Conservation (phyloP, 2,888 invertebrate species). For the Neocrepidodera transversa region DNA sequence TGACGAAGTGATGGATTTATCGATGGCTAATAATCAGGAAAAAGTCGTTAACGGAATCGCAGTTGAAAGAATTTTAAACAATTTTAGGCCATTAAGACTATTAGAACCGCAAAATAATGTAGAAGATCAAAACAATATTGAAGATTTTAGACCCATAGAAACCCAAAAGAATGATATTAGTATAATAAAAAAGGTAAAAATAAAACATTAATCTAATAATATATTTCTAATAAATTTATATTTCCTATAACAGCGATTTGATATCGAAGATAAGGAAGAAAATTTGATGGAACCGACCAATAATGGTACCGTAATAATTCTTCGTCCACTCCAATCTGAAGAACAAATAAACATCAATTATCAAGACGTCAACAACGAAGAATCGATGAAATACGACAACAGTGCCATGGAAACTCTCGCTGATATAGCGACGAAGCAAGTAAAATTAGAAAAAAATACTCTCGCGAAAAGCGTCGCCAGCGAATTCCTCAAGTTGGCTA, state of each 20-base stretch:
- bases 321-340: slow-evolving; percentile 30
- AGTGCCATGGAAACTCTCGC: slow-evolving; percentile 61
- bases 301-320: slow-evolving; percentile 34
- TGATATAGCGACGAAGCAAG: slow-evolving; percentile 59
- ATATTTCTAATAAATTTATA: no score
- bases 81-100: slow-evolving; percentile 3
- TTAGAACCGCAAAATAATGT: not conserved
- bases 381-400: slow-evolving; percentile 52
- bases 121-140: slow-evolving; percentile 3
- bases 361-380: slow-evolving; percentile 32
- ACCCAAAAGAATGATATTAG: slow-evolving; percentile 25
- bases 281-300: slow-evolving; percentile 5
- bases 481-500: slow-evolving; percentile 70
- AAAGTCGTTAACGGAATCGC: slow-evolving; percentile 22
- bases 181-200: no score
- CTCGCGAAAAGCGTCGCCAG: slow-evolving; percentile 71
- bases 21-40: slow-evolving; percentile 39
- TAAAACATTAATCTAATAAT: no score
- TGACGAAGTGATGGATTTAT: slow-evolving; percentile 58
- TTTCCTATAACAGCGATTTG: slow-evolving; percentile 16
- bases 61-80: slow-evolving; percentile 8
- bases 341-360: slow-evolving; percentile 18
- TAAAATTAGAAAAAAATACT: slow-evolving; percentile 59
- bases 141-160: not conserved
- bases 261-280: slow-evolving; percentile 29